phyloP scores from a whole-genome alignment of 2,797 vertebrate species.

The Salarias fasciatus region DNA sequence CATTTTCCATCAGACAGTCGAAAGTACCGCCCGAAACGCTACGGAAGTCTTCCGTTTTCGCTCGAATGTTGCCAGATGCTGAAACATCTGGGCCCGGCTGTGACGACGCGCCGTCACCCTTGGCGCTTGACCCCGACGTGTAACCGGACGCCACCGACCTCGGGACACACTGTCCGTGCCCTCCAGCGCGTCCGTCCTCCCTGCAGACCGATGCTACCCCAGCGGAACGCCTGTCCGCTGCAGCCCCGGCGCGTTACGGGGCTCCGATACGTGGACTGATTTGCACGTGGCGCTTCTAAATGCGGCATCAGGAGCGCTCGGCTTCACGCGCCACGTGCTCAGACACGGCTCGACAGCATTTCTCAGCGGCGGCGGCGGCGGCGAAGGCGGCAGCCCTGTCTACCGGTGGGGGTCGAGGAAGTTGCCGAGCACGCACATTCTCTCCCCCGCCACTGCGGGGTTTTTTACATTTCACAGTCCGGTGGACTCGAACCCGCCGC shows the following conservation, averaged over 20 bases:
- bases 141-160: slow-evolving; percentile 71
- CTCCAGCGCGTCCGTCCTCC: slow-evolving; percentile 54
- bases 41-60: no score
- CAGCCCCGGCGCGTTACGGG: slow-evolving; percentile 30
- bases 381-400: slow-evolving; percentile 22
- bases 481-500: slow-evolving; percentile 42
- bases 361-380: background rate
- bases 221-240: slow-evolving; percentile 45
- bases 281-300: no score
- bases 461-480: slow-evolving; percentile 79
- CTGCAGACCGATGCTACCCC: slow-evolving; percentile 45
- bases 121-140: slow-evolving; percentile 67
- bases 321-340: no score
- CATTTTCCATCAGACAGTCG: no score
- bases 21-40: no score
- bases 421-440: slow-evolving; percentile 75
- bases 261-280: slow-evolving; percentile 27
- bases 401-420: slow-evolving; percentile 44
- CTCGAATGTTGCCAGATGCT: no score
- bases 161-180: no score
- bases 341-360: no score
- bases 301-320: no score
- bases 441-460: slow-evolving; percentile 60
- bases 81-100: slow-evolving; percentile 22
- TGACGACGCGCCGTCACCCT: no score